These are phyloP conservation scores for Isoperla grammatica DNA, from an alignment of 2,888 invertebrate species.

Conservation along the genomic window DNA sequence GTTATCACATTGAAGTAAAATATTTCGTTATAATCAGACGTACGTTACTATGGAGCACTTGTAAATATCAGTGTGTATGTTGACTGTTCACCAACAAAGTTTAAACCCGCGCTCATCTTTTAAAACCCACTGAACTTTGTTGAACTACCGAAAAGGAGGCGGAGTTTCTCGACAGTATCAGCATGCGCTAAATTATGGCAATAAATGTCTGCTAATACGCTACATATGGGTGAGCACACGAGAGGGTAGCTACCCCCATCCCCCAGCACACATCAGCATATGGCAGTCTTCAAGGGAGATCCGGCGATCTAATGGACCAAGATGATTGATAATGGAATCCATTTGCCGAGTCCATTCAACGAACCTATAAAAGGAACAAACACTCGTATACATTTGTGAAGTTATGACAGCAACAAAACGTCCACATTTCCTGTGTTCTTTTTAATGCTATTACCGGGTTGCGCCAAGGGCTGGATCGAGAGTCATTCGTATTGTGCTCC, in stretches of 20 bases:
- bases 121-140: too few species aligned
- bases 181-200: not conserved
- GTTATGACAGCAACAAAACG: slow-evolving; percentile 25
- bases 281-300: not conserved
- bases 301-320: slow-evolving; percentile 13
- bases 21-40: too few species aligned
- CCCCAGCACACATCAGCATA: slow-evolving; percentile 1
- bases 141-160: too few species aligned
- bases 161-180: too few species aligned
- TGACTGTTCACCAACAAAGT: too few species aligned
- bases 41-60: too few species aligned
- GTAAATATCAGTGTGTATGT: too few species aligned
- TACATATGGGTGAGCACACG: not conserved
- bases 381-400: slow-evolving; percentile 17
- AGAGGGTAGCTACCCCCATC: not conserved
- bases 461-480: slow-evolving; percentile 5
- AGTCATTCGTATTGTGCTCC: slow-evolving; percentile 23
- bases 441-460: slow-evolving; percentile 23
- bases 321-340: slow-evolving; percentile 19
- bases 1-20: too few species aligned
- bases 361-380: slow-evolving; percentile 15
- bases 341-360: slow-evolving; percentile 15
- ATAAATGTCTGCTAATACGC: slow-evolving; percentile 10
- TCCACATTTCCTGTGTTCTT: slow-evolving; percentile 24
- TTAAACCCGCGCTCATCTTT: too few species aligned